Evolutionary conservation across 23 tunicate species (phyloP).

Genomic region (Botrylloides violaceus): DNA sequence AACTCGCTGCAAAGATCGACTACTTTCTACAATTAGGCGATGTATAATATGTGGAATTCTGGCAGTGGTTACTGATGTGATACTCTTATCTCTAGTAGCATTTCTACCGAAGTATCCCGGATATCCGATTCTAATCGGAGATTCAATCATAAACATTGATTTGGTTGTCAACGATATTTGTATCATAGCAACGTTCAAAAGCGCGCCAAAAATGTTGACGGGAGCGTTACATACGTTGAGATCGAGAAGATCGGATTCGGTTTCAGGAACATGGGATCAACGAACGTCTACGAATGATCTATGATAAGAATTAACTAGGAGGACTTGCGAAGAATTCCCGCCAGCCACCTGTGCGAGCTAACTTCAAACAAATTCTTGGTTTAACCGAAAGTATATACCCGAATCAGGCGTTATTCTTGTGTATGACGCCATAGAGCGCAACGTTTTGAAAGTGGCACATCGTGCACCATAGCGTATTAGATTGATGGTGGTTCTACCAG

Average conservation of each 20-base stretch:
- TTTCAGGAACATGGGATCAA: background rate
- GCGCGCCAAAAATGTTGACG: background rate
- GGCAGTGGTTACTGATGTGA: background rate
- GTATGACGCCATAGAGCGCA: too few species aligned
- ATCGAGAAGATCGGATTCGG: background rate
- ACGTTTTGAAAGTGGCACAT: too few species aligned
- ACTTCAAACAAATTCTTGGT: too few species aligned
- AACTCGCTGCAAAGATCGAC: background rate
- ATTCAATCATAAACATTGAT: background rate
- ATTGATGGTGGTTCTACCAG: too few species aligned
- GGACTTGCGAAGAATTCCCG: too few species aligned
- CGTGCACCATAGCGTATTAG: too few species aligned
- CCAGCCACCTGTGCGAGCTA: too few species aligned
- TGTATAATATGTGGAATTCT: background rate
- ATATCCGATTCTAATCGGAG: background rate
- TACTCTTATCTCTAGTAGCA: background rate
- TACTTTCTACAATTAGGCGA: background rate
- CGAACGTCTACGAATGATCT: background rate
- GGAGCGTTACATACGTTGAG: background rate
- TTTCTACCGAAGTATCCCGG: background rate
- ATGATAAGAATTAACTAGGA: background rate
- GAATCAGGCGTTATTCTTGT: too few species aligned
- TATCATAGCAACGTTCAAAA: background rate
- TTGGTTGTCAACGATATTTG: background rate
- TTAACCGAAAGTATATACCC: too few species aligned